Percentiles rank a stretch among this genome's conserved stretches.
These are phyloP conservation scores for Cariama cristata DNA, from an alignment of 2,113 vertebrate species.

Conservation along the genomic window DNA sequence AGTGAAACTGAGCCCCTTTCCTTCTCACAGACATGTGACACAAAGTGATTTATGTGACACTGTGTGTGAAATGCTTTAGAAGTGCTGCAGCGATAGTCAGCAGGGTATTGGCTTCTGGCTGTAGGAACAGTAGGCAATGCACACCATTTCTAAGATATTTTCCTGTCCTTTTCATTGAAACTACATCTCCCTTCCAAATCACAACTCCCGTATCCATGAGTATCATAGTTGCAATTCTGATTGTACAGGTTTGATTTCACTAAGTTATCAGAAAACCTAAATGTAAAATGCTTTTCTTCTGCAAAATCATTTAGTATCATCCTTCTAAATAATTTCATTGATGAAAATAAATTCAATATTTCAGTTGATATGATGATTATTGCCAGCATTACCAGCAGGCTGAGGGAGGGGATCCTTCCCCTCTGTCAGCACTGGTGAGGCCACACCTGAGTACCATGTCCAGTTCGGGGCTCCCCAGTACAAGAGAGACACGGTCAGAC, in stretches of 20 bases:
- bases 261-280: background rate
- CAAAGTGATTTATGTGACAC: background rate
- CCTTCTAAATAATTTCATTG: background rate
- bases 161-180: background rate
- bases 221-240: background rate
- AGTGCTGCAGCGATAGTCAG: background rate
- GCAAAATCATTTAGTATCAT: background rate
- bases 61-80: background rate
- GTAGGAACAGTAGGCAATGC: background rate
- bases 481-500: background rate
- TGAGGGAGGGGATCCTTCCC: background rate
- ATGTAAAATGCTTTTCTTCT: background rate
- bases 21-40: background rate
- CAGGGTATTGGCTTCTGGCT: background rate
- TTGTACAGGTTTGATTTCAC: background rate
- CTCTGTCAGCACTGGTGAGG: background rate
- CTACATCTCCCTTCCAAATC: background rate
- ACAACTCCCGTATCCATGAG: background rate
- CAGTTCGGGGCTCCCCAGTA: background rate
- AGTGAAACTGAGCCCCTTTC: background rate
- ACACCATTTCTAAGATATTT: background rate
- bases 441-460: background rate
- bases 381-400: background rate
- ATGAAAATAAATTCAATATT: background rate
- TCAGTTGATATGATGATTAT: background rate